Conservation (phyloP, 2,797 vertebrate genomes). For the Malacoctenus gilli region DNA sequence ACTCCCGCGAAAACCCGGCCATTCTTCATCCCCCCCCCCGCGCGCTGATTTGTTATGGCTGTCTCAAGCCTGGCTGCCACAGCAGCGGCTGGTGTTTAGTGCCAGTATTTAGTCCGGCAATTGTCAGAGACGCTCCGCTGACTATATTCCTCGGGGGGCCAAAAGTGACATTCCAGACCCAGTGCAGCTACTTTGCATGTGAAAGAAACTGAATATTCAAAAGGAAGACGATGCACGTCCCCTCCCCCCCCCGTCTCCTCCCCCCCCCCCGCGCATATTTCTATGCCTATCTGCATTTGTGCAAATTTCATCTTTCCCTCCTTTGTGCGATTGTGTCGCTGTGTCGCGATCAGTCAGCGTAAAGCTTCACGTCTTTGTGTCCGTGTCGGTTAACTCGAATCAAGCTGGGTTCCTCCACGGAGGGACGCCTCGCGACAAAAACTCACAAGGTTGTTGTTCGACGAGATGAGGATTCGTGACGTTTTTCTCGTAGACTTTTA, state of each 20-base stretch:
- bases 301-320: slow-evolving; percentile 19
- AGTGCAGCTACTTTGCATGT: slow-evolving; percentile 61
- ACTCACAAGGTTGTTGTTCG: too few species aligned
- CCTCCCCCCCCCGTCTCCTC: too few species aligned
- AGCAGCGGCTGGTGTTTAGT: slow-evolving; percentile 63
- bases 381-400: slow-evolving; percentile 18
- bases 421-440: too few species aligned
- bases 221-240: slow-evolving; percentile 27
- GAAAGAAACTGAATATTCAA: slow-evolving; percentile 72
- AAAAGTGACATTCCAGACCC: slow-evolving; percentile 69
- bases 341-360: slow-evolving; percentile 1
- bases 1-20: slow-evolving; percentile 43
- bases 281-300: slow-evolving; percentile 31
- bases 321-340: slow-evolving; percentile 7
- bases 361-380: slow-evolving; percentile 5
- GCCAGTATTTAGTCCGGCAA: slow-evolving; percentile 71
- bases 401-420: too few species aligned
- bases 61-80: slow-evolving; percentile 64
- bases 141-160: slow-evolving; percentile 57
- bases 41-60: slow-evolving; percentile 70
- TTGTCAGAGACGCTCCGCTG: slow-evolving; percentile 70
- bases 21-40: slow-evolving; percentile 45
- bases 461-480: too few species aligned
- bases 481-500: too few species aligned
- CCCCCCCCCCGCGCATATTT: slow-evolving; percentile 28